phyloP scores from a whole-genome alignment of 1,140 invertebrate genomes.

The Drosophila lowei region DNA sequence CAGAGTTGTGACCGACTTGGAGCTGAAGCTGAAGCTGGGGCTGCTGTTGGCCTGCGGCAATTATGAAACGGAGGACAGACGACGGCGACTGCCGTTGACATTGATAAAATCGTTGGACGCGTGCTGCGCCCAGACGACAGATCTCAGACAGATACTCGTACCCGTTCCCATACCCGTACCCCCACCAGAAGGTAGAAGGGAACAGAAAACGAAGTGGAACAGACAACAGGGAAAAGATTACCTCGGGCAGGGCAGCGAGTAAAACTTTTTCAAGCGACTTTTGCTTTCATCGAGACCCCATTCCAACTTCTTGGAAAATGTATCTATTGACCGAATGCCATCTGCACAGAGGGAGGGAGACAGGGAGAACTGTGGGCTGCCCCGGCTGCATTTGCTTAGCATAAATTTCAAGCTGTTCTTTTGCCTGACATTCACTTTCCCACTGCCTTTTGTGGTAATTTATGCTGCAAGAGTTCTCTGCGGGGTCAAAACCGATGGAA shows the following conservation, averaged over 20 bases:
- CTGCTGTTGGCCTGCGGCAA: constrained; percentile 48
- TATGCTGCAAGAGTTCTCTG: constrained; percentile 51
- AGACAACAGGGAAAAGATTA: background rate
- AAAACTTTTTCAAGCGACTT: constrained; percentile 39
- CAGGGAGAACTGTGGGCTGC: constrained; percentile 2
- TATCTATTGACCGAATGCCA: constrained; percentile 48
- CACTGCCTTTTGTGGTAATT: constrained; percentile 50
- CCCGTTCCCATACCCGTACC: constrained; percentile 2
- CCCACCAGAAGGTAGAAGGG: constrained; percentile 18
- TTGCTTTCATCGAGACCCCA: constrained; percentile 35
- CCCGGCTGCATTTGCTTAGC: constrained; percentile 67
- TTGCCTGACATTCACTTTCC: constrained; percentile 56
- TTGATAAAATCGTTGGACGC: constrained; percentile 76
- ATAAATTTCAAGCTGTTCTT: constrained; percentile 58
- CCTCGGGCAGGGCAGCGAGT: background rate
- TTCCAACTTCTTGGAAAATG: constrained; percentile 31
- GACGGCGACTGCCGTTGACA: constrained; percentile 63
- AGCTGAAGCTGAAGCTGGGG: constrained; percentile 54
- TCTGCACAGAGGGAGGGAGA: background rate
- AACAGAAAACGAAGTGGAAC: background rate
- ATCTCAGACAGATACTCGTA: constrained; percentile 19
- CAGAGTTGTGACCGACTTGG: constrained; percentile 15
- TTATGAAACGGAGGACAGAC: constrained; percentile 53
- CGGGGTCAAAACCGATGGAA: constrained; percentile 50
- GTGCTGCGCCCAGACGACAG: constrained; percentile 55